Base-by-base conservation (phyloP, 1,140 invertebrate species). In the Cheumatopsyche charites region DNA sequence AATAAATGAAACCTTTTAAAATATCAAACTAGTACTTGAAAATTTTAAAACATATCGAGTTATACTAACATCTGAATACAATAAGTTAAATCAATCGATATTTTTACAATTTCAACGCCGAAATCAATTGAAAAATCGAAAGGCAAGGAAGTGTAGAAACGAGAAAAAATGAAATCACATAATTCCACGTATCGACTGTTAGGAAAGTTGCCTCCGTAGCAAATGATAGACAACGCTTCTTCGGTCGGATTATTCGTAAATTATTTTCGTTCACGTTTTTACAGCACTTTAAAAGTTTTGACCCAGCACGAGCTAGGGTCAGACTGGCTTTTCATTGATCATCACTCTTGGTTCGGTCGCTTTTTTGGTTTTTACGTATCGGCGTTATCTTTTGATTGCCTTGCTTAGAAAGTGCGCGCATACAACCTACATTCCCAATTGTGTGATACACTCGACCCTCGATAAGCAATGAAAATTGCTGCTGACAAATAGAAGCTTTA, bases 191-290 rank as follows among this genome's bases (percentile, higher is more conserved):
- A 68, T 55, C 25, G 66, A 23, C 66, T 68, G 66, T 68, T 68
- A 68, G 36, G 66, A 68, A 68, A 68, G 66, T 68, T 68, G 66
- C 66, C 66, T 68, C 66, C 45, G 66, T 12, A 55, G 17, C 41
- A 23, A 58, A 58, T 58, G 66, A 68, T 52, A 43, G 66, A 45
- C 47, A 68, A 68, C 66, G n/a, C n/a, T n/a, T n/a, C n/a, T n/a
- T n/a, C n/a, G 23, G 55, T 12, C 19, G 55, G 26, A 68, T 68
- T 68, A 68, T 68, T 45, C 66, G 62, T 71, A 58, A 71, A 71
- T 71, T 71, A 71, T 71, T 71, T 71, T 71, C 47, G 62, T 63
- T 42, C 69, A 71, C 69, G 69, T 71, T 71, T 71, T 55, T 71
- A 63, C 61, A 47, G 45, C 69, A 70, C 67, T 70, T 71, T 63